Base-by-base conservation (phyloP, 2,888 invertebrate genomes). In the Athalia cordata region DNA sequence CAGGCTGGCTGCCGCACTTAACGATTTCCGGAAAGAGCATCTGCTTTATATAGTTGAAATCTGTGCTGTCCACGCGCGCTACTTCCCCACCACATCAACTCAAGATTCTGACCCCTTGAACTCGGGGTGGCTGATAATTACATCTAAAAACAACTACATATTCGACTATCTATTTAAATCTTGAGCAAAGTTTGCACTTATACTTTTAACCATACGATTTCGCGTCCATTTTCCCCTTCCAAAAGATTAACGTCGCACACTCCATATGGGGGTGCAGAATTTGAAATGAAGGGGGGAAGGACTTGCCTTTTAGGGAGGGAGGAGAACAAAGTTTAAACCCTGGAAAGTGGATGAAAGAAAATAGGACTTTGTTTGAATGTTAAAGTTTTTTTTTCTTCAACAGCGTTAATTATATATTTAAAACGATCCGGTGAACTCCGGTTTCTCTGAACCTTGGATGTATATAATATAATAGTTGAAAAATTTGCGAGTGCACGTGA, bases 41-140 rank as follows among this genome's bases (percentile, higher is more conserved):
- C 72, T 8, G 72, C 72, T 57, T 72, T 72, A 72, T 72, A 72
- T 72, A 72, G 59, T 47, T 72, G 57, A 59, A 47, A 49, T 45
- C 43, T 47, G 13, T 72, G 59, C 43, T 59, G 59, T 72, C 72
- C 72, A 72, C 72, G 72, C 72, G 57, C 59, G 47, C 72, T 15
- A 11, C 11, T 8, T 59, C 72, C 70, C 72, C 72, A 59, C 72
- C 59, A 45, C 59, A 1, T 11, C 55, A n/a, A 11, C 29, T 47
- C 47, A 47, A 43, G 11, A n/a, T 13, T 11, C 9, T 72, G 47
- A 72, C 72, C 57, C 47, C 45, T 29, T 57, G 72, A 72, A 72
- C 72, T 52, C 72, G 57, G 59, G 72, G 9, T 45, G 47, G 47
- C 59, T 52, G 72, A 72, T 72, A 72, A 72, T 13, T 57, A 72